phyloP scores from a whole-genome alignment of 2,113 vertebrate species.

The Columba janthina region DNA sequence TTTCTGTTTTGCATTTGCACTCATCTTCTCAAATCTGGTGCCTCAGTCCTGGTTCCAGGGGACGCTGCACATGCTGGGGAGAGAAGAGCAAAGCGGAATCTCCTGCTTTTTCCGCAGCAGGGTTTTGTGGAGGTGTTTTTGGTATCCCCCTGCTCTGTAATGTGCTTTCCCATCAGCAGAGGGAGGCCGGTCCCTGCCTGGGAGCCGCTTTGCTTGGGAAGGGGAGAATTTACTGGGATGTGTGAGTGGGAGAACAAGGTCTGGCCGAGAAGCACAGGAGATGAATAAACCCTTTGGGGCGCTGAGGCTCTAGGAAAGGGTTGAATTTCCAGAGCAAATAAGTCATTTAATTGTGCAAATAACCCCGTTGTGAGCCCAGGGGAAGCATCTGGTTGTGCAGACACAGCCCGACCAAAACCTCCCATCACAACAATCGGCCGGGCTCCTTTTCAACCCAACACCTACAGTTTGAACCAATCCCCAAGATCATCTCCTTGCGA shows the following conservation, averaged over 20 bases:
- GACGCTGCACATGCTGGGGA: rapidly evolving
- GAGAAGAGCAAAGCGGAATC: not conserved
- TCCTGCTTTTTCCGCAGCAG: not conserved
- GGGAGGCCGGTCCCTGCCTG: not conserved
- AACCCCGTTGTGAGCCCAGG: not conserved
- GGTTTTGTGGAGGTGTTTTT: rapidly evolving
- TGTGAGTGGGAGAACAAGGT: not conserved
- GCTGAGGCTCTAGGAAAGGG: not conserved
- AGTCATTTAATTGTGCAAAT: not conserved
- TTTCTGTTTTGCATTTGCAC: not conserved
- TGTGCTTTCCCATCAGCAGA: constrained; percentile 32
- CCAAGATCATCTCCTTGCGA: not conserved
- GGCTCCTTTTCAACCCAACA: not conserved
- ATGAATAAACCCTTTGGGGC: not conserved
- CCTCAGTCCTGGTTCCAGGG: not conserved
- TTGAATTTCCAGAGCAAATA: not conserved
- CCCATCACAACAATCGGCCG: not conserved
- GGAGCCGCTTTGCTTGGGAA: no score
- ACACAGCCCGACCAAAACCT: not conserved
- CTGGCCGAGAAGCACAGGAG: not conserved
- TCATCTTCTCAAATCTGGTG: not conserved
- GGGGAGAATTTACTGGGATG: not conserved
- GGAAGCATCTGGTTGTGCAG: rapidly evolving
- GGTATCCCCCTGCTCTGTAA: not conserved
- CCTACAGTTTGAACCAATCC: not conserved